Base-by-base conservation (phyloP, 1,140 invertebrate genomes). In the Conus betulinus region DNA sequence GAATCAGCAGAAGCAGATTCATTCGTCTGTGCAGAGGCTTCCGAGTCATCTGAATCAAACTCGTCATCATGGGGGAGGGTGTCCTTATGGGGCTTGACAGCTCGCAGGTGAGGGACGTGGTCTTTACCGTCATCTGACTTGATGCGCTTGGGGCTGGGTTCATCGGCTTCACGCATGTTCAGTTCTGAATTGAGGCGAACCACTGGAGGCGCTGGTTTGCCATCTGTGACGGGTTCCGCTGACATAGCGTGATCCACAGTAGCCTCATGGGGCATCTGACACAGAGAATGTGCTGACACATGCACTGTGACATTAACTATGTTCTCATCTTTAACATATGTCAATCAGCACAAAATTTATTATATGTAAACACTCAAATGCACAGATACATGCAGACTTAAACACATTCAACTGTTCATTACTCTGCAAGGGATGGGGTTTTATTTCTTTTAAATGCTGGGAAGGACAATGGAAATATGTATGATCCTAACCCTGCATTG, bases 211-310 rank as follows among this genome's bases (percentile, higher is more conserved):
- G 81, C 39, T 74, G 79, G 39, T 60, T 74, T n/a, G n/a, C 27
- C 20, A 39, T 83, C 39, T 57, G 88, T 25, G 52, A 88, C 63
- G 15, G 76, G 39, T 25, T 89, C 81, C 15, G 79, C 74, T 17
- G 52, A 25, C 7, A 82, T 97, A 93, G 98, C 97, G 94, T 99
- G 98, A 25, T 98, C 98, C 0, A 99, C 98, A 8, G 99, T 99
- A n/a, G 98, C 98, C 96, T 99, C 99, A 95, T 99, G 99, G 3
- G 99, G 98, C 97, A 99, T 98, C 97, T 97, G 63, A 88, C 5
- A 79, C 15, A 39, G 25, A 51, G 78, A 51, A 51, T 39, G 51
- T 15, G 13, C 23, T 23, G 13, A 17, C 74, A 78, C n/a, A 17
- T 71, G 15, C 67, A 71, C 17, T 71, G 17, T 5, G 60, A 39